Evolutionary conservation across 2,113 vertebrate species (phyloP).

Genomic region (Chloebia gouldiae): DNA sequence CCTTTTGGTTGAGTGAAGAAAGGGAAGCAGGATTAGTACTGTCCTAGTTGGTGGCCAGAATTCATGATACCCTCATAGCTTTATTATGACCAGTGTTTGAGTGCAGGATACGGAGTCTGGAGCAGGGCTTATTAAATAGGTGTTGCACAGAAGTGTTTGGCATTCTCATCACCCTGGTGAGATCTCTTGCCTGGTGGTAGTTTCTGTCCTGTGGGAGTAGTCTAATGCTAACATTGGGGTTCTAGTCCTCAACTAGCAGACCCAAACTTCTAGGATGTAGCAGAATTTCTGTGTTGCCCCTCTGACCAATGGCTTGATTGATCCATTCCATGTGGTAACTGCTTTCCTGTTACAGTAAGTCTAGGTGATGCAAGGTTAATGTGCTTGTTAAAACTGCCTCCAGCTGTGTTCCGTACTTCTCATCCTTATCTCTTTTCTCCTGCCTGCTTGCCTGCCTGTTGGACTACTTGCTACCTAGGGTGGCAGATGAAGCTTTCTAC

Average conservation of each 20-base stretch:
- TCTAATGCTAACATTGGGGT: background rate
- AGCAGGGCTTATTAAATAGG: background rate
- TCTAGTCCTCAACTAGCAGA: background rate
- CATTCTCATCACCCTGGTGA: background rate
- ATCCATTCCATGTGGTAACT: background rate
- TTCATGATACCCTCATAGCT: background rate
- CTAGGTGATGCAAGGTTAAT: background rate
- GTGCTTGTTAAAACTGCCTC: slow-evolving; percentile 26
- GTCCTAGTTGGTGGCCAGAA: background rate
- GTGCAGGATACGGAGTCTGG: background rate
- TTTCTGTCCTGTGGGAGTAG: background rate
- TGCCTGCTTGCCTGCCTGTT: slow-evolving; percentile 86
- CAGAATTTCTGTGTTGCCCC: background rate
- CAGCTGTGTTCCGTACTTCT: slow-evolving; percentile 72
- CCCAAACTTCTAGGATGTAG: background rate
- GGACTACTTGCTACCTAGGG: slow-evolving; percentile 90
- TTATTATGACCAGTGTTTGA: background rate
- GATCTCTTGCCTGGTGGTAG: background rate
- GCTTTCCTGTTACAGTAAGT: background rate
- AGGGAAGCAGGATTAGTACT: background rate
- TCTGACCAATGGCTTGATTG: background rate
- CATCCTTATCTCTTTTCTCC: slow-evolving; percentile 86
- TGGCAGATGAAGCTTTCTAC: slow-evolving; percentile 99
- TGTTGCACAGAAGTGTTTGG: background rate
- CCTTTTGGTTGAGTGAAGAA: background rate